A percentile compares a stretch with the other conserved stretches of the same genome.
Conservation (phyloP, 2,888 invertebrate species). For the Heteromyza rotundicornis region DNA sequence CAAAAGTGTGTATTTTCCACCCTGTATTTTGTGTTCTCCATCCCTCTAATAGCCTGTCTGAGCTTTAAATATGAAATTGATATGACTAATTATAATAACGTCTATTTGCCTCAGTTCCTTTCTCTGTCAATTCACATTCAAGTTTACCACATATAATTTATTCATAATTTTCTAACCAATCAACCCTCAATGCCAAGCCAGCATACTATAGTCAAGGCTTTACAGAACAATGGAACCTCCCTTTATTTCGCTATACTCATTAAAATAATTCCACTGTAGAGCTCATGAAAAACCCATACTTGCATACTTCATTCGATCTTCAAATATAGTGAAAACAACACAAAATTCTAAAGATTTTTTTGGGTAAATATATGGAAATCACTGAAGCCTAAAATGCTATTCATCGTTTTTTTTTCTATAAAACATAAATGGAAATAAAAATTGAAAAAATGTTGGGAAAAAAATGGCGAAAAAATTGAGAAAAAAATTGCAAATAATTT, state of each 20-base stretch:
- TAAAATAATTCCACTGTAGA: not conserved
- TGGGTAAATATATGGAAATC: not conserved
- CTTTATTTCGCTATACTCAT: not conserved
- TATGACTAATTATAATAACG: slow-evolving; percentile 2
- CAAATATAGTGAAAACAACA: not conserved
- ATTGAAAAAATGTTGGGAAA: not conserved
- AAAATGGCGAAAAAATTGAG: not conserved
- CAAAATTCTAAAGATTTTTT: not conserved
- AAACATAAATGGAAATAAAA: too few species aligned
- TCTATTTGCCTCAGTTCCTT: not conserved
- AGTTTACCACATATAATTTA: too few species aligned
- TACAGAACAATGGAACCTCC: not conserved
- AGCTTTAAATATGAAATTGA: slow-evolving; percentile 6
- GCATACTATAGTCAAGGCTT: too few species aligned
- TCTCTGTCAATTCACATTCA: not conserved
- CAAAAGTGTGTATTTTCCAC: too few species aligned
- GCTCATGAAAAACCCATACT: not conserved
- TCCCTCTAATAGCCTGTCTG: too few species aligned
- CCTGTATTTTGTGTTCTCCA: too few species aligned
- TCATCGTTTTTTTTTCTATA: too few species aligned
- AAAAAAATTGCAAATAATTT: slow-evolving; percentile 34
- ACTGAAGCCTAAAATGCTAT: slow-evolving; percentile 3
- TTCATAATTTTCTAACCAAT: too few species aligned
- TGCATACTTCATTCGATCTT: too few species aligned
- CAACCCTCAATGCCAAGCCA: too few species aligned